These are phyloP conservation scores for Ariolimax columbianus DNA, from an alignment of 2,888 invertebrate species.

Conservation along the genomic window DNA sequence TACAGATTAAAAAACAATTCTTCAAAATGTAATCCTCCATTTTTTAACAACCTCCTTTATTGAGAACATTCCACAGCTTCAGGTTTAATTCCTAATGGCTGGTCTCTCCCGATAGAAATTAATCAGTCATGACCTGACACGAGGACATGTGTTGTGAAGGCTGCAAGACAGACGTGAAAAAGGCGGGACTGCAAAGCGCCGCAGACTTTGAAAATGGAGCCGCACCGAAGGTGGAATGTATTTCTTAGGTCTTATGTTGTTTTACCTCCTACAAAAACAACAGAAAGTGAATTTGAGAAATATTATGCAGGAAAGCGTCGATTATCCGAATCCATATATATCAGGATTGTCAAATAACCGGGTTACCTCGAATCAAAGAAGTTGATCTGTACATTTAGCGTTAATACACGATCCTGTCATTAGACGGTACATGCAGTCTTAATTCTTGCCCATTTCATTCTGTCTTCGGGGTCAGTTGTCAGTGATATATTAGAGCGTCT, in stretches of 20 bases:
- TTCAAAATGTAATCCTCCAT: no score
- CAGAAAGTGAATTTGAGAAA: not conserved
- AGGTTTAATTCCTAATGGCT: not conserved
- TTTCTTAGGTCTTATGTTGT: not conserved
- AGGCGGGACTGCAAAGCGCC: not conserved
- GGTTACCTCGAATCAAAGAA: no score
- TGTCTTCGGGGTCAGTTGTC: no score
- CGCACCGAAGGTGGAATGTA: not conserved
- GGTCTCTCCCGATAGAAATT: not conserved
- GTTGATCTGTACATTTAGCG: no score
- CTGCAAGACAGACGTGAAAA: not conserved
- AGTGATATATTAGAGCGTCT: no score
- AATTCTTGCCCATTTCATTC: no score
- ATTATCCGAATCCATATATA: no score
- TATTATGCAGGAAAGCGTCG: no score
- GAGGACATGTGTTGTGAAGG: not conserved
- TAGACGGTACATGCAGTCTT: no score
- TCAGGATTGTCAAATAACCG: no score
- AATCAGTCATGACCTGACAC: not conserved
- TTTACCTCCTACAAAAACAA: not conserved
- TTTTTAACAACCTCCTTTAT: not conserved
- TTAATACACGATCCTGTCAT: no score
- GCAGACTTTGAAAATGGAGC: not conserved
- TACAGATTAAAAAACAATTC: no score
- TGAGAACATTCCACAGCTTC: not conserved